Conservation (phyloP, 2,113 vertebrate species). For the Neolamprologus tretocephalus region DNA sequence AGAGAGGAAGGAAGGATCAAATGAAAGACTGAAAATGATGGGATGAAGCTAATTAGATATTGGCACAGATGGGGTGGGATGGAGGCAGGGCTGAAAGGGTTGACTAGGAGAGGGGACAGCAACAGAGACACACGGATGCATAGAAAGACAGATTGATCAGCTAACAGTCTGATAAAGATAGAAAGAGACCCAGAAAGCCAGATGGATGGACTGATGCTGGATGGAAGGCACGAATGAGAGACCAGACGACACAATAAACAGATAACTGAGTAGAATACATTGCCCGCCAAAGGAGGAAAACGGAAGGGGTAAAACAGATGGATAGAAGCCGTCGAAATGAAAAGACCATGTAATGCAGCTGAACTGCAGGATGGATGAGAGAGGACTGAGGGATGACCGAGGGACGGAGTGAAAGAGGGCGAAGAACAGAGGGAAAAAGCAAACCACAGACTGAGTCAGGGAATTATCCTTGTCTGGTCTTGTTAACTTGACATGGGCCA, state of each 20-base stretch:
- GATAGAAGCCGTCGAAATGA: conserved; percentile 10
- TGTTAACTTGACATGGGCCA: conserved; percentile 53
- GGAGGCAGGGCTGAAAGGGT: background rate
- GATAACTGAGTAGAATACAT: conserved; percentile 10
- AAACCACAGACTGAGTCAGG: conserved; percentile 59
- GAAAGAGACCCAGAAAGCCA: background rate
- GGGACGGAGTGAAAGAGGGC: conserved; percentile 6
- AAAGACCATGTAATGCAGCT: conserved; percentile 20
- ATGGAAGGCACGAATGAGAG: background rate
- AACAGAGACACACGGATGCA: background rate
- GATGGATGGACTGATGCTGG: background rate
- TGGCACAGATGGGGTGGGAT: conserved; percentile 16
- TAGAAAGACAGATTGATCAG: background rate
- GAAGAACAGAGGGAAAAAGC: conserved; percentile 27
- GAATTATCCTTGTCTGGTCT: conserved; percentile 59
- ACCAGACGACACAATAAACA: conserved; percentile 2
- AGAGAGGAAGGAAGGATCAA: conserved; percentile 1
- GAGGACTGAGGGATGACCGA: conserved; percentile 31
- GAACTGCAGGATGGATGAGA: conserved; percentile 25
- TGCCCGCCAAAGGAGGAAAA: background rate
- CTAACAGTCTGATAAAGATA: background rate
- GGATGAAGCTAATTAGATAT: conserved; percentile 19
- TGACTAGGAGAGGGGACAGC: background rate
- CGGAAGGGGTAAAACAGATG: conserved; percentile 9
- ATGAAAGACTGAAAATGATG: conserved; percentile 25